Conservation (phyloP, 2,888 invertebrate species). For the Lycocerus yunnanus region DNA sequence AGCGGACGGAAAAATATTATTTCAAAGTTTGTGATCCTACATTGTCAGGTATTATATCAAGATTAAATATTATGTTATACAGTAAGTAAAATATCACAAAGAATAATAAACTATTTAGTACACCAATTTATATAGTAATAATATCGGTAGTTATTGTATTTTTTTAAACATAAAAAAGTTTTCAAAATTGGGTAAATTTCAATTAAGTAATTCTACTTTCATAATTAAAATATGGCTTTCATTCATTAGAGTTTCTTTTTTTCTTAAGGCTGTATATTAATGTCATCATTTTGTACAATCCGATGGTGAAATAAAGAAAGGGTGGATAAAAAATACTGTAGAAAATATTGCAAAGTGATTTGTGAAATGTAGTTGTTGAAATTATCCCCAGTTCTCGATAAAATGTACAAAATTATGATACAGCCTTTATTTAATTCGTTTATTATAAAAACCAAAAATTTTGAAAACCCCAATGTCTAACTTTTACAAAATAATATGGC, state of each 20-base stretch:
- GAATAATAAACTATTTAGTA: slow-evolving; percentile 1
- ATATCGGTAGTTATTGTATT: not conserved
- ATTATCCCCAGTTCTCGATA: no score
- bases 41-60: not conserved
- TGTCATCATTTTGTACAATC: not conserved
- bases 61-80: not conserved
- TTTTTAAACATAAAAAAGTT: not conserved
- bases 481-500: not conserved
- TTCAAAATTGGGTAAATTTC: not conserved
- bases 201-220: no score
- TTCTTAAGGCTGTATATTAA: not conserved
- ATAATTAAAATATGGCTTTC: not conserved
- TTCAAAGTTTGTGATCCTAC: slow-evolving; percentile 5
- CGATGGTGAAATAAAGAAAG: no score
- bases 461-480: not conserved
- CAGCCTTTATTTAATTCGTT: not conserved
- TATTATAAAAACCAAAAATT: not conserved
- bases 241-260: not conserved
- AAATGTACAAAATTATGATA: not conserved
- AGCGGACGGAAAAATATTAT: slow-evolving; percentile 22
- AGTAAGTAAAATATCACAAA: slow-evolving; percentile 4
- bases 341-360: no score
- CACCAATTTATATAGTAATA: not conserved
- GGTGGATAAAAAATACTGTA: no score
- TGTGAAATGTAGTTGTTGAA: no score